Percentiles rank a stretch among this genome's conserved stretches.
Conservation (phyloP, 2,113 vertebrate genomes). For the Rhombomys opimus region DNA sequence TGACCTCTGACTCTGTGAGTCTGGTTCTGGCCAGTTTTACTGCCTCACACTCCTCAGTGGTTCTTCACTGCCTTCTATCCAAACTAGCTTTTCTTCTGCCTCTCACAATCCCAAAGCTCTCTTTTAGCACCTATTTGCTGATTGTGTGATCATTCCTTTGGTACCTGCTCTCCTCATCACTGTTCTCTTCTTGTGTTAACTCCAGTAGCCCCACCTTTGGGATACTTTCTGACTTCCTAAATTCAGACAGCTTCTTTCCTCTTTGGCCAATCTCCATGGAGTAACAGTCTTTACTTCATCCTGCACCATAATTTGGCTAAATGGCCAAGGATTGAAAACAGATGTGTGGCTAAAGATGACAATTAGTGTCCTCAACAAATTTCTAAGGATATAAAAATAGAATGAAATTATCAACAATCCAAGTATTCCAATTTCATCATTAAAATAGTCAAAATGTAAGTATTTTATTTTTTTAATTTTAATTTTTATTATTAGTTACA, state of each 20-base stretch:
- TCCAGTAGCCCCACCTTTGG: background rate
- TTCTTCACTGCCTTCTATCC: background rate
- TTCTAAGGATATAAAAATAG: background rate
- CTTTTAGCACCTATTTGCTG: background rate
- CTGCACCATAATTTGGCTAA: background rate
- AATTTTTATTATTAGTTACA: too few species aligned
- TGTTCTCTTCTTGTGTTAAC: background rate
- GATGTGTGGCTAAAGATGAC: background rate
- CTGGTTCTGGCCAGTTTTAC: background rate
- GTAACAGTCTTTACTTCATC: background rate
- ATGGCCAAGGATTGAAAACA: background rate
- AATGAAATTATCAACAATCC: background rate
- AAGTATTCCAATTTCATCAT: background rate
- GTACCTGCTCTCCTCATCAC: too few species aligned
- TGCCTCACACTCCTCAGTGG: background rate
- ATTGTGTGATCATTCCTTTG: background rate
- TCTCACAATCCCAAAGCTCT: too few species aligned
- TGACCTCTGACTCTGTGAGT: background rate
- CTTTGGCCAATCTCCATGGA: background rate
- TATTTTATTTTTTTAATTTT: background rate
- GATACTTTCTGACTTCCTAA: background rate
- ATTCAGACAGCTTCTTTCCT: background rate
- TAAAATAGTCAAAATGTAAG: background rate
- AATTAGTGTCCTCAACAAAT: background rate
- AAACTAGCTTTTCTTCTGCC: background rate